A percentile compares a stretch with the other conserved stretches of the same genome.
These are phyloP conservation scores for Macroglossus sobrinus DNA, from an alignment of 2,113 vertebrate genomes.

Conservation along the genomic window DNA sequence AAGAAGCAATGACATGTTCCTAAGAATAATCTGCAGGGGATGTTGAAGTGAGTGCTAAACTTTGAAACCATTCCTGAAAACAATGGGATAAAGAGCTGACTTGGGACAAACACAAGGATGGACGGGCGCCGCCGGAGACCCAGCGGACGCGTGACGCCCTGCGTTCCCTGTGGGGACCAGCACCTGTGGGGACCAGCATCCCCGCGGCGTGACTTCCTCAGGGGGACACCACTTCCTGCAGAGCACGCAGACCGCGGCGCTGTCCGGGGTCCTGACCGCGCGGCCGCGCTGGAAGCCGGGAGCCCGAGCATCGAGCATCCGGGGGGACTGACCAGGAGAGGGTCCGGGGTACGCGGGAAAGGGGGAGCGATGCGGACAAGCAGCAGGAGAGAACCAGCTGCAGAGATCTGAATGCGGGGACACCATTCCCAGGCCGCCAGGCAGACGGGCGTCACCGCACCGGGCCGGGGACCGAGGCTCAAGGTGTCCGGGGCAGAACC, in stretches of 20 bases:
- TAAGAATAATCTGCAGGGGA: not conserved
- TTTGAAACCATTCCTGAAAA: not conserved
- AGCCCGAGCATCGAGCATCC: not conserved
- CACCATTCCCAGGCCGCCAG: too few relatives aligned
- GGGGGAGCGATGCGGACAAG: not conserved
- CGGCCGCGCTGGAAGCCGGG: too few relatives aligned
- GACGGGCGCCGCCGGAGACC: not conserved
- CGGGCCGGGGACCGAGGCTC: not conserved
- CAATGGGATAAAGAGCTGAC: not conserved
- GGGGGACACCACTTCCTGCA: not conserved
- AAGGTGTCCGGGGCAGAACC: not conserved
- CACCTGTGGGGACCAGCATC: too few relatives aligned
- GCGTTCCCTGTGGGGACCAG: too few relatives aligned
- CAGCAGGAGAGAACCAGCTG: not conserved
- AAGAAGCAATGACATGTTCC: not conserved
- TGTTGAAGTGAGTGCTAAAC: not conserved
- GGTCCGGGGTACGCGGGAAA: not conserved
- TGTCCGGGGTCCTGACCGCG: not conserved
- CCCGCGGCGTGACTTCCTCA: not conserved
- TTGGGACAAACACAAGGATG: not conserved
- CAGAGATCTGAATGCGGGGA: not conserved
- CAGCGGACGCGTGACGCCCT: rapidly evolving
- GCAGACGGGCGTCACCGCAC: not conserved
- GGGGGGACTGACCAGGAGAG: not conserved
- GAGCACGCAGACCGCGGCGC: not conserved